Conservation (phyloP, 2,113 vertebrate genomes). For the Micromys minutus region DNA sequence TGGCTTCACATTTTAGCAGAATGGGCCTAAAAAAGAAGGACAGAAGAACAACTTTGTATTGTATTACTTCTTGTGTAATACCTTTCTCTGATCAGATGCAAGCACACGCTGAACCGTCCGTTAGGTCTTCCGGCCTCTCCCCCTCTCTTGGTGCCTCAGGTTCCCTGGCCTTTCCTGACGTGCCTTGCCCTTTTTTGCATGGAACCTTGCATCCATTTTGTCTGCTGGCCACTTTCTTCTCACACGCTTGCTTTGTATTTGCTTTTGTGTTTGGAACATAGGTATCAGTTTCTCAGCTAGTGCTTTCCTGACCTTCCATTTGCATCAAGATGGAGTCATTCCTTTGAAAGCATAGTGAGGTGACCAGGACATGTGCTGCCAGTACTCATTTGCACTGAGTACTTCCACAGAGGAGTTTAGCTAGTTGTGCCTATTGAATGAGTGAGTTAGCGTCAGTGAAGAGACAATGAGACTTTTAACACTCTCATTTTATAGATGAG, state of each 20-base stretch:
- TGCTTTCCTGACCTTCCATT: background rate
- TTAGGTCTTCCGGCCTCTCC: background rate
- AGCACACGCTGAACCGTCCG: background rate
- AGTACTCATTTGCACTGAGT: background rate
- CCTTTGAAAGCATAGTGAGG: background rate
- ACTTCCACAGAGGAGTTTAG: background rate
- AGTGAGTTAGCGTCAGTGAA: background rate
- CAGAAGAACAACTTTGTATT: background rate
- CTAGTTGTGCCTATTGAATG: background rate
- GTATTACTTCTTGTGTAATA: slow-evolving; percentile 4
- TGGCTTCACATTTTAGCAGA: slow-evolving; percentile 7
- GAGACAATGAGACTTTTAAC: background rate
- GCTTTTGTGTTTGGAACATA: background rate
- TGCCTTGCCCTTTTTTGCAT: background rate
- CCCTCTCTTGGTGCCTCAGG: background rate
- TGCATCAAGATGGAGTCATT: background rate
- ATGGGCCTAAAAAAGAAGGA: background rate
- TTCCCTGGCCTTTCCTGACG: background rate
- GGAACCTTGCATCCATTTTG: background rate
- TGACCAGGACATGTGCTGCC: background rate
- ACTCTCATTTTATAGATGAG: background rate
- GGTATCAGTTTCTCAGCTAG: background rate
- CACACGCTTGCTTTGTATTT: background rate
- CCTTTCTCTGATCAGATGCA: slow-evolving; percentile 18
- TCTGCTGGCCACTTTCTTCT: background rate